Evolutionary conservation across 2,888 invertebrate species (phyloP), one percentile per base, ranked within the genome.

Genomic region (Ophion ventricosus): DNA sequence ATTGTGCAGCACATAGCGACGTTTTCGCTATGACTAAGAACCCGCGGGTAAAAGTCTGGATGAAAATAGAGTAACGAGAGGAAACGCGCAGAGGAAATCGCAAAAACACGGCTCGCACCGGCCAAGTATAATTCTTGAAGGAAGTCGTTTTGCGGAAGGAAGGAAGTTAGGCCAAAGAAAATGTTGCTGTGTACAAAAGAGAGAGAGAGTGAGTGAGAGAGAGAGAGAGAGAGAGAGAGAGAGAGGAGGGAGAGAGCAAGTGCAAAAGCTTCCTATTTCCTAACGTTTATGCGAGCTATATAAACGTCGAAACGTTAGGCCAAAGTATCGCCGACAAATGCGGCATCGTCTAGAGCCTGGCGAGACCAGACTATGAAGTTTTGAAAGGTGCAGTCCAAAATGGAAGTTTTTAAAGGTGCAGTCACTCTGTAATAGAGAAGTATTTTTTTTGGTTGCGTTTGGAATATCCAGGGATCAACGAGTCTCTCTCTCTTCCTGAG

Each of bases 61-160:
- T 80, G 73, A 66, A 80, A 80, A 80, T 80, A 80, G 80, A 80
- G 63, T 49, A 70, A 73, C 61, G 67, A 61, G 26, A 66, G 29
- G 57, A 67, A 80, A 61, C 25, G 73, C 17, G 23, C 23, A 29
- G 25, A n/a, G n/a, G 69, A 76, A 64, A 79, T 35, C 14, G 59
- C 61, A 26, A 63, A 64, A 79, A 79, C 40, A 57, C 43, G 25
- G 23, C 20, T 61, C 54, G 26, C 29, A 25, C 61, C 7, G 20
- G 56, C 8, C 17, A 29, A 11, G 43, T 43, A 14, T 14, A 59
- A 80, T 72, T 67, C 73, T 54, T 10, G 64, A 49, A 67, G 80
- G 73, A 80, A 80, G 66, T 74, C 59, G 59, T 79, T 79, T 79
- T 72, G 54, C 78, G 72, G 70, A 54, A 70, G 72, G 79, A 79